Conservation (phyloP, 2,113 vertebrate genomes). For the Theristicus caerulescens region DNA sequence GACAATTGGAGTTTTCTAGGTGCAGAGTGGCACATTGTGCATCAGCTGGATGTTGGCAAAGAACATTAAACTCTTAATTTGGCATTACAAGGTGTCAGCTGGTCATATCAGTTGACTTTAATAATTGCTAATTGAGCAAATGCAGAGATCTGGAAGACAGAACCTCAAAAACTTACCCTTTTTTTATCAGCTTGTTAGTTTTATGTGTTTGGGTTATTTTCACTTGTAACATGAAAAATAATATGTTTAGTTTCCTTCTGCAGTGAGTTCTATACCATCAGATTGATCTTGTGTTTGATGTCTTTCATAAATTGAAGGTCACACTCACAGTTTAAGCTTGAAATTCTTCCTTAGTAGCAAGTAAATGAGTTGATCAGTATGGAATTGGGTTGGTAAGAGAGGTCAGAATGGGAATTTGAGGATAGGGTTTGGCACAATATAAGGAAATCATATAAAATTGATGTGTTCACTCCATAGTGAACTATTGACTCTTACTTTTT, state of each 20-base stretch:
- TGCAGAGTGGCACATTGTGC: background rate
- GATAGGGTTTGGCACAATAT: background rate
- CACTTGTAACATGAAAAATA: background rate
- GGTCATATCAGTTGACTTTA: constrained; percentile 2
- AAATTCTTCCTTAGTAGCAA: constrained; percentile 44
- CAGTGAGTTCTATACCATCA: background rate
- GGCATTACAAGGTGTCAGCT: background rate
- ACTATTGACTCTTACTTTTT: background rate
- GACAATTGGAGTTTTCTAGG: background rate
- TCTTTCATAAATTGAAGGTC: constrained; percentile 50
- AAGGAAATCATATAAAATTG: constrained; percentile 3
- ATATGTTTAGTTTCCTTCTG: background rate
- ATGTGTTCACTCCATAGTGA: background rate
- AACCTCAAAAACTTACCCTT: constrained; percentile 24
- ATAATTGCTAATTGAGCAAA: background rate
- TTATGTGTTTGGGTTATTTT: constrained; percentile 5
- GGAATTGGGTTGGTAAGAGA: background rate
- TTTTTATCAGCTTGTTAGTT: constrained; percentile 23
- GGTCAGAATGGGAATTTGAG: background rate
- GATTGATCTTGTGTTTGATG: constrained; percentile 15
- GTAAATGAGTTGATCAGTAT: constrained; percentile 27
- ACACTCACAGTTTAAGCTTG: constrained; percentile 6
- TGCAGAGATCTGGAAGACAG: background rate
- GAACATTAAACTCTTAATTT: background rate
- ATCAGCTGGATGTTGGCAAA: background rate